Percentiles rank a stretch among this genome's conserved stretches.
Evolutionary conservation across 1,140 invertebrate genomes (phyloP).

Genomic region (Dinothrombium tinctorium): DNA sequence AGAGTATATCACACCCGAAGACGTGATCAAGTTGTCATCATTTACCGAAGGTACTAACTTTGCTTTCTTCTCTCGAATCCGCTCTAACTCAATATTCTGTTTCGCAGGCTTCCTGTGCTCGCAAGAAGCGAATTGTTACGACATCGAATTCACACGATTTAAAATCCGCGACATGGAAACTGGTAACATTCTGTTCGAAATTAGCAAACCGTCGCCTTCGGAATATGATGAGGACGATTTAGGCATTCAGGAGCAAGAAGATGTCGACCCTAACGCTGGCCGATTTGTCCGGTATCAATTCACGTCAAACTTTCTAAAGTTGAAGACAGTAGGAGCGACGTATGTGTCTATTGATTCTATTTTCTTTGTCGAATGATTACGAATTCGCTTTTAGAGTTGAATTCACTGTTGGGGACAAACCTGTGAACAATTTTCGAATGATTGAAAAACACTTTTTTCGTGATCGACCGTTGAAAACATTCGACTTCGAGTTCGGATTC

Average conservation of each 20-base stretch:
- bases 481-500: conserved; percentile 98
- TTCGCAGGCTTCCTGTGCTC: conserved; percentile 60
- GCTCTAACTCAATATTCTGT: conserved; percentile 1
- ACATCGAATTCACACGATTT: conserved; percentile 93
- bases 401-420: conserved; percentile 72
- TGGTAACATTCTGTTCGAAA: conserved; percentile 80
- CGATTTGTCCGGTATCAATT: conserved; percentile 93
- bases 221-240: conserved; percentile 21
- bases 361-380: too few species aligned
- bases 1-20: conserved; percentile 32
- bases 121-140: conserved; percentile 82
- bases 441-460: conserved; percentile 93
- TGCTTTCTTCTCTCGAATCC: conserved; percentile 1
- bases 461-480: conserved; percentile 82
- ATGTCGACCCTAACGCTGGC: conserved; percentile 69
- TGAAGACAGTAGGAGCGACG: conserved; percentile 88
- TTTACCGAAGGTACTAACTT: conserved; percentile 32
- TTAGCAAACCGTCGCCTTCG: conserved; percentile 76
- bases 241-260: conserved; percentile 20
- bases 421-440: conserved; percentile 91
- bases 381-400: too few species aligned
- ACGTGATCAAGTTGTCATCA: conserved; percentile 33
- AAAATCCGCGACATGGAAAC: conserved; percentile 88
- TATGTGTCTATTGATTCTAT: conserved; percentile 28
- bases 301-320: conserved; percentile 73